A percentile compares a stretch with the other conserved stretches of the same genome.
phyloP scores from a whole-genome alignment of 2,888 invertebrate species.

The Pterobdella sp. region DNA sequence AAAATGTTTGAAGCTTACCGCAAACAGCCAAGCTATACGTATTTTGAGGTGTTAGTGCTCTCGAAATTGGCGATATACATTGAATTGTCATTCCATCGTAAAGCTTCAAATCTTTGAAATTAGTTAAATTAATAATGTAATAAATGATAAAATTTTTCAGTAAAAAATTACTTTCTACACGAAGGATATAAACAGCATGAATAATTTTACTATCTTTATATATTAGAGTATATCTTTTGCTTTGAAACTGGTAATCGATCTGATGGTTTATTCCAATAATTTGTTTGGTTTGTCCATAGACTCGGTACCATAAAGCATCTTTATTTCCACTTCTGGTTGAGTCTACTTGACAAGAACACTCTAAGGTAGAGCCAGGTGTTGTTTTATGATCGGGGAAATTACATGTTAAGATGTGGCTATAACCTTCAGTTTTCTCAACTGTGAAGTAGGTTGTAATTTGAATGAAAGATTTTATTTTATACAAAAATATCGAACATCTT shows the following conservation, averaged over 20 bases:
- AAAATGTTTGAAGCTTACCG: neutral
- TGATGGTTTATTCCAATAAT: neutral
- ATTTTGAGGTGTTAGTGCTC: neutral
- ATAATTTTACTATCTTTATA: neutral
- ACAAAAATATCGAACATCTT: too few species aligned
- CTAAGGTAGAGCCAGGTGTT: neutral
- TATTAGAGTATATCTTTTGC: neutral
- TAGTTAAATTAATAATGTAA: neutral
- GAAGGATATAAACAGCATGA: neutral
- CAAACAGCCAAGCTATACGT: conserved; percentile 5
- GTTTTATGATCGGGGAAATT: neutral
- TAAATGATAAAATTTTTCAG: neutral
- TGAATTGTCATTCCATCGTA: conserved; percentile 22
- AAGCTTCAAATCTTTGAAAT: conserved; percentile 16
- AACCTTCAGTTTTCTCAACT: neutral
- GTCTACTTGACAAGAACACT: neutral
- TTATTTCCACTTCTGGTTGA: neutral
- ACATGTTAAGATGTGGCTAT: neutral
- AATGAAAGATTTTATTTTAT: neutral
- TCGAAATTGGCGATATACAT: conserved; percentile 13
- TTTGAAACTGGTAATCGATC: neutral
- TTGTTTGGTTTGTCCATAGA: neutral
- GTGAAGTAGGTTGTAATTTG: neutral
- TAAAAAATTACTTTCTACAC: neutral
- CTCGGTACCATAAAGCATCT: neutral